phyloP scores from a whole-genome alignment of 2,888 invertebrate genomes.

The Dynastes grantii region DNA sequence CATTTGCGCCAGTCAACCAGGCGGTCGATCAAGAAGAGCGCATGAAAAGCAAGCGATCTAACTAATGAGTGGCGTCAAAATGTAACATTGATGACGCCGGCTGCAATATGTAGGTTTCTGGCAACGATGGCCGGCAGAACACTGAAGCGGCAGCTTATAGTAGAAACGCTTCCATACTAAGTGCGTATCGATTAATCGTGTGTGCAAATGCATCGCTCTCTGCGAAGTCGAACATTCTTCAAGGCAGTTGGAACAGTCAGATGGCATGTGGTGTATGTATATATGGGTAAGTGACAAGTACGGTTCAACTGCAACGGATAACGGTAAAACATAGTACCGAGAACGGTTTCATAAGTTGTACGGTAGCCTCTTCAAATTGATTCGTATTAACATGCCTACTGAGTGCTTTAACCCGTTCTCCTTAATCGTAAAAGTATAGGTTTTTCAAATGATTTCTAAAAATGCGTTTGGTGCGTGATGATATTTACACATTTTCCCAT shows the following conservation, averaged over 20 bases:
- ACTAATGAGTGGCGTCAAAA: conserved; percentile 43
- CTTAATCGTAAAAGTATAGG: neutral
- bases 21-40: neutral
- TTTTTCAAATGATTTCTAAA: too few species aligned
- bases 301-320: conserved; percentile 45
- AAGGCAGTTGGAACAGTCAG: conserved; percentile 28
- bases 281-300: conserved; percentile 43
- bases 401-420: neutral
- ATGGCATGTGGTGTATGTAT: conserved; percentile 33
- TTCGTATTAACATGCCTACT: conserved; percentile 15
- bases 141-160: conserved; percentile 14
- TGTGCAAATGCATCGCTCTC: conserved; percentile 32
- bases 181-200: conserved; percentile 17
- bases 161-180: neutral
- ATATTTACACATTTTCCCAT: too few species aligned
- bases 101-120: conserved; percentile 45
- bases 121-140: conserved; percentile 29
- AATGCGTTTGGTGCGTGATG: too few species aligned
- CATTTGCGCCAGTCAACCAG: conserved; percentile 1
- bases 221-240: conserved; percentile 39
- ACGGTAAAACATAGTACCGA: conserved; percentile 46
- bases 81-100: conserved; percentile 24
- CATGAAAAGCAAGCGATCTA: neutral
- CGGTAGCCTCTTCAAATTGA: conserved; percentile 18
- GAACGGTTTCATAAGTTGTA: conserved; percentile 27